These are phyloP conservation scores for Habroteleia sp. DNA, from an alignment of 2,888 invertebrate genomes.

Conservation along the genomic window DNA sequence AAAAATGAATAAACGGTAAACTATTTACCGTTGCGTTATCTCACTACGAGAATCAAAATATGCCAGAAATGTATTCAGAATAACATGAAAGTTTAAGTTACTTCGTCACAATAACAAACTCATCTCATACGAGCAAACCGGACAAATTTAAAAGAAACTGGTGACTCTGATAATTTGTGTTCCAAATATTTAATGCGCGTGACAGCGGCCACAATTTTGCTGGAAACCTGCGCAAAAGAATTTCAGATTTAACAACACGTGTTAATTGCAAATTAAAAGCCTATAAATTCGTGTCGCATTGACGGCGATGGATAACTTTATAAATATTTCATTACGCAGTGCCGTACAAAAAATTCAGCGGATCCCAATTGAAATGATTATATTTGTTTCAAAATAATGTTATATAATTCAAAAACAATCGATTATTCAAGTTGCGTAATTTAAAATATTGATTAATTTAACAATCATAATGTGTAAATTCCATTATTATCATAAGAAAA, in stretches of 20 bases:
- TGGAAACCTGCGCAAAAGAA: too few species aligned
- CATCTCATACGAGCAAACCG: not conserved
- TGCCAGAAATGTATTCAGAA: conserved; percentile 53
- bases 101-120: conserved; percentile 41
- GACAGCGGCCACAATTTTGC: too few species aligned
- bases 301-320: conserved; percentile 28
- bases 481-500: conserved; percentile 14
- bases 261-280: conserved; percentile 31
- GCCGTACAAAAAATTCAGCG: conserved; percentile 29
- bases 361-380: too few species aligned
- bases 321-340: conserved; percentile 34
- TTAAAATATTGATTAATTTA: conserved; percentile 19
- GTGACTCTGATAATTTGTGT: too few species aligned
- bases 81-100: conserved; percentile 50
- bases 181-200: not conserved
- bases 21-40: conserved; percentile 55
- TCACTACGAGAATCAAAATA: conserved; percentile 40
- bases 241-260: conserved; percentile 3
- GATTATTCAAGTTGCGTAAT: conserved; percentile 32
- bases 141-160: too few species aligned
- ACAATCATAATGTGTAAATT: conserved; percentile 13
- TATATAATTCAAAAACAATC: conserved; percentile 33
- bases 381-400: conserved; percentile 26
- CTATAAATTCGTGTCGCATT: conserved; percentile 4
- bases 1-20: conserved; percentile 56